These are phyloP conservation scores for Menidia menidia DNA, from an alignment of 2,797 vertebrate species.

Conservation along the genomic window DNA sequence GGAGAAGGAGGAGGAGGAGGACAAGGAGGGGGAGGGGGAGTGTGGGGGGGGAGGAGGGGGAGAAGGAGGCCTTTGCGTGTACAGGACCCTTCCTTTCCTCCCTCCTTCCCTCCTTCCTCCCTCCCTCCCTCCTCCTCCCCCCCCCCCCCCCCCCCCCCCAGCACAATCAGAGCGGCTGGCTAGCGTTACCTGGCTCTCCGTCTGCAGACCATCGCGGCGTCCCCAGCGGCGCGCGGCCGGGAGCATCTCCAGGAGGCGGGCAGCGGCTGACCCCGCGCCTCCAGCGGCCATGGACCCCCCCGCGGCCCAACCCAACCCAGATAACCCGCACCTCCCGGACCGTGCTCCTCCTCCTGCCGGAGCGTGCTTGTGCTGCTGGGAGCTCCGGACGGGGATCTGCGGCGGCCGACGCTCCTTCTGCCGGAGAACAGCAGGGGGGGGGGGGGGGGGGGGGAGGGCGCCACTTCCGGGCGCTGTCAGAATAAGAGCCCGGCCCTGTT, in stretches of 20 bases:
- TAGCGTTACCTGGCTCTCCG: constrained; percentile 75
- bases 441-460: neutral
- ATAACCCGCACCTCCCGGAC: too few relatives aligned
- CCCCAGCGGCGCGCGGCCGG: constrained; percentile 7
- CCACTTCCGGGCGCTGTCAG: constrained; percentile 24
- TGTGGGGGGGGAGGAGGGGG: neutral
- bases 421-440: neutral
- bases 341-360: neutral
- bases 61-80: constrained; percentile 19
- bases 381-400: neutral
- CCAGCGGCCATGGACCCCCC: constrained; percentile 48
- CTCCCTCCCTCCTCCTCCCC: constrained; percentile 8
- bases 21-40: too few relatives aligned
- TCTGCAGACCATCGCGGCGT: constrained; percentile 73
- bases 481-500: constrained; percentile 38
- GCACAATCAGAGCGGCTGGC: neutral
- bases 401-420: neutral
- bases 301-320: neutral
- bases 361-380: neutral
- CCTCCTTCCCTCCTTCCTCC: constrained; percentile 27
- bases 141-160: too few relatives aligned
- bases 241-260: too few relatives aligned
- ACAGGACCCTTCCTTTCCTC: neutral
- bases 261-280: constrained; percentile 26
- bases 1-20: too few relatives aligned